These are phyloP conservation scores for Idaea biselata DNA, from an alignment of 2,888 invertebrate genomes.

Conservation along the genomic window DNA sequence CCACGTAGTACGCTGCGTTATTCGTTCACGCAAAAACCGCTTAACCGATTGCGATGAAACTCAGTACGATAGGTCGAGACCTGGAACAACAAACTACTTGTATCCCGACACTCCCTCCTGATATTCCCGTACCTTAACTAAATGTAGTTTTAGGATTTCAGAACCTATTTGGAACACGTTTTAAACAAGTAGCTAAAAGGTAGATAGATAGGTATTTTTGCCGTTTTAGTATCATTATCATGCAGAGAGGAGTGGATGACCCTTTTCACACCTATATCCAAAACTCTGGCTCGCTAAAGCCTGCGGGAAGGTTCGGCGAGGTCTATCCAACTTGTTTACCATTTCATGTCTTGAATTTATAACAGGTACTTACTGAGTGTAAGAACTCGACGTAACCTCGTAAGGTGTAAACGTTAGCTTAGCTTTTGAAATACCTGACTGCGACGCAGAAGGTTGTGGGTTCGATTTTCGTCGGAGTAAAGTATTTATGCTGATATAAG, in stretches of 20 bases:
- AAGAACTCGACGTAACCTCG: too few species aligned
- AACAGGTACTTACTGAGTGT: slow-evolving; percentile 11
- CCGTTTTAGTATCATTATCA: slow-evolving; percentile 22
- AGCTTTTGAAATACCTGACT: too few species aligned
- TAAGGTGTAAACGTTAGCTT: neutral
- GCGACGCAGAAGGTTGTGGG: too few species aligned
- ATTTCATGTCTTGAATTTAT: slow-evolving; percentile 31
- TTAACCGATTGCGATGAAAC: too few species aligned
- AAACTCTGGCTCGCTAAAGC: slow-evolving; percentile 19
- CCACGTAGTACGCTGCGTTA: too few species aligned
- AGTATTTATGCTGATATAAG: too few species aligned
- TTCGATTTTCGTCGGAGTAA: too few species aligned
- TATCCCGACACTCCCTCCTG: too few species aligned
- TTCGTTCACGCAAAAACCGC: too few species aligned
- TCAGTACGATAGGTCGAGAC: too few species aligned
- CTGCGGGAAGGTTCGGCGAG: slow-evolving; percentile 11
- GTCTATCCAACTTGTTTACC: slow-evolving; percentile 29
- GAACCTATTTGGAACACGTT: neutral
- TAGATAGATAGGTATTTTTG: slow-evolving; percentile 13
- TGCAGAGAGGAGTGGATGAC: slow-evolving; percentile 20
- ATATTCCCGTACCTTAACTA: too few species aligned
- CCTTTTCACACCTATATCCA: slow-evolving; percentile 26
- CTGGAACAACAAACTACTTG: neutral
- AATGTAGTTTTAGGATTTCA: neutral
- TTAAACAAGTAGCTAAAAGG: slow-evolving; percentile 6